phyloP scores from a whole-genome alignment of 2,888 invertebrate genomes.

The Melinaea menophilus region DNA sequence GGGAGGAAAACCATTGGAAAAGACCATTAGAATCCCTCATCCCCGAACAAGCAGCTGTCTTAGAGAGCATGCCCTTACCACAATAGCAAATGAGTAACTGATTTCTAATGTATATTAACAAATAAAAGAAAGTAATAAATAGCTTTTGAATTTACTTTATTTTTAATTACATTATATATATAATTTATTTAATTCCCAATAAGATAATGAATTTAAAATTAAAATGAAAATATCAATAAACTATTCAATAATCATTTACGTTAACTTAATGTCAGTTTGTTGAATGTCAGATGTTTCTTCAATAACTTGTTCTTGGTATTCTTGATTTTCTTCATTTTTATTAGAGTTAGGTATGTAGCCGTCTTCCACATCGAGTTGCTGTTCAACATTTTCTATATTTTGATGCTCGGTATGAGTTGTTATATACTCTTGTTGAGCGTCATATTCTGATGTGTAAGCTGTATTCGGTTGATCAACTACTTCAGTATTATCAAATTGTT shows the following conservation, averaged over 20 bases:
- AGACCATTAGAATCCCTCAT: constrained; percentile 78
- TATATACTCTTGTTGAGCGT: constrained; percentile 30
- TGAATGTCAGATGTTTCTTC: constrained; percentile 7
- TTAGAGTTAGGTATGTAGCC: constrained; percentile 35
- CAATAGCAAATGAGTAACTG: constrained; percentile 28
- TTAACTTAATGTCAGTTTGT: constrained; percentile 10
- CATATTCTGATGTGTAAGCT: constrained; percentile 28
- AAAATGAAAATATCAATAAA: not conserved
- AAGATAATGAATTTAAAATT: not conserved
- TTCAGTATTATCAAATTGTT: constrained; percentile 13
- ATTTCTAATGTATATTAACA: not conserved
- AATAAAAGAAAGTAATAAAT: constrained; percentile 6
- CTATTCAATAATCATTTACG: not conserved
- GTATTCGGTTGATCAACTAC: constrained; percentile 21
- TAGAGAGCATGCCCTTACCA: constrained; percentile 56
- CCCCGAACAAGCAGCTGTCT: constrained; percentile 63
- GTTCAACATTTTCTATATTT: constrained; percentile 37
- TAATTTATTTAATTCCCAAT: not conserved
- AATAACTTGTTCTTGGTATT: constrained; percentile 13
- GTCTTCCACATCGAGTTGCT: constrained; percentile 47
- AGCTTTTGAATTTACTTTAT: not conserved
- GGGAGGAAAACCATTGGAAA: constrained; percentile 75
- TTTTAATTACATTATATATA: not conserved
- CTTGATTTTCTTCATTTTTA: constrained; percentile 15
- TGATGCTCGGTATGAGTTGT: constrained; percentile 19